A percentile compares a stretch with the other conserved stretches of the same genome.
These are phyloP conservation scores for Saturnia pavonia DNA, from an alignment of 2,888 invertebrate species.

Conservation along the genomic window DNA sequence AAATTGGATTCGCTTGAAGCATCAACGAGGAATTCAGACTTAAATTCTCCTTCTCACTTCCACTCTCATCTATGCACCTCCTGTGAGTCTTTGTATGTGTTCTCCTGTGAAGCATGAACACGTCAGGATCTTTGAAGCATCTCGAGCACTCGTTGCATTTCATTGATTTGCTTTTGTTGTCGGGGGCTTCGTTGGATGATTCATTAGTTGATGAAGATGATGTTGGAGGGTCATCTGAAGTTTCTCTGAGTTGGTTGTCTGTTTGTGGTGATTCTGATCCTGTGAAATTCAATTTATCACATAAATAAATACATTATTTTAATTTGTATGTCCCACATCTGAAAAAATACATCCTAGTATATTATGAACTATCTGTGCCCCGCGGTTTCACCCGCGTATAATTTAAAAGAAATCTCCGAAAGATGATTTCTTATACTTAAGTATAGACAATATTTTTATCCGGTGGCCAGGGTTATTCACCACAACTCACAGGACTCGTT, in stretches of 20 bases:
- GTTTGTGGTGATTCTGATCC: conserved; percentile 16
- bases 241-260: conserved; percentile 17
- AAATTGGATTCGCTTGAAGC: conserved; percentile 64
- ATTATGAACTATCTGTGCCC: too few relatives aligned
- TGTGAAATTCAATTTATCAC: not conserved
- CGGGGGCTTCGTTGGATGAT: conserved; percentile 17
- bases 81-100: conserved; percentile 42
- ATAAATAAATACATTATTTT: not conserved
- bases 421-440: too few relatives aligned
- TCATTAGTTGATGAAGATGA: conserved; percentile 17
- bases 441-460: too few relatives aligned
- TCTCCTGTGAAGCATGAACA: conserved; percentile 61
- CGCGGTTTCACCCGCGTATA: too few relatives aligned
- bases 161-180: conserved; percentile 38
- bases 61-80: conserved; percentile 14
- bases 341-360: too few relatives aligned
- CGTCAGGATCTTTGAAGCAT: conserved; percentile 75
- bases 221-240: not conserved
- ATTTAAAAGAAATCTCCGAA: too few relatives aligned
- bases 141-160: conserved; percentile 66
- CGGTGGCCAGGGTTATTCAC: too few relatives aligned
- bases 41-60: conserved; percentile 55
- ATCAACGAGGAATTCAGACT: conserved; percentile 52
- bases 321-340: too few relatives aligned
- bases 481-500: too few relatives aligned